Evolutionary conservation across 2,113 vertebrate species (phyloP), one percentile per base, ranked within the genome.

Genomic region (Equus przewalskii): DNA sequence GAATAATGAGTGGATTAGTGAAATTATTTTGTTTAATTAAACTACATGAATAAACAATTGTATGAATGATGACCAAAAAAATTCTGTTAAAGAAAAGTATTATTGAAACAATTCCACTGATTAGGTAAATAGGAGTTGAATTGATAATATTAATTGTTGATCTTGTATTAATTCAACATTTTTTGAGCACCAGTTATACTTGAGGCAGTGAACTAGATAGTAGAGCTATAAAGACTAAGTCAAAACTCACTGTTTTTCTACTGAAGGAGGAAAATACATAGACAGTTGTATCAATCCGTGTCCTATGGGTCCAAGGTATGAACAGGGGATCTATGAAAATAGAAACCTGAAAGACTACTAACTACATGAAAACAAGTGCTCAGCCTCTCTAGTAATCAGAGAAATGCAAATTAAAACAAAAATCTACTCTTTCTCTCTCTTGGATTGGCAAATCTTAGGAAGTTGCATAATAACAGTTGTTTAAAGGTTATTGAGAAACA

Each of bases 21-120:
- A 75, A 81, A 92, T 89, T 49, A 65, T 73, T 93, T 88, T 75
- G 26, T 94, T 89, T 26, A 41, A 84, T 14, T 93, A 58, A 88
- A 69, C 70, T 94, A 58, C 36, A 64, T 65, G 44, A 73, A 41
- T 79, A 64, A 46, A 79, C 44, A 95, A 65, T n/a, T 67, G 14
- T 58, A 70, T 91, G 18, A 82, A 82, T 54, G 87, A 96, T n/a
- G 58, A 56, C 84, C 36, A 5, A 67, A 69, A 49, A 60, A 73
- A 51, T 4, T 24, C 21, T 88, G 33, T 58, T 78, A n/a, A 41
- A 41, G 33, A 85, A 11, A 93, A 94, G 22, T 64, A 2, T 30
- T n/a, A 26, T 33, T 80, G 58, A 73, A 95, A 26, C 5, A 44
- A 4, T 83, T 90, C 13, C 26, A 73, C 30, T 83, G n/a, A 91